phyloP scores from a whole-genome alignment of 2,888 invertebrate genomes.

The Drosophila emarginata region DNA sequence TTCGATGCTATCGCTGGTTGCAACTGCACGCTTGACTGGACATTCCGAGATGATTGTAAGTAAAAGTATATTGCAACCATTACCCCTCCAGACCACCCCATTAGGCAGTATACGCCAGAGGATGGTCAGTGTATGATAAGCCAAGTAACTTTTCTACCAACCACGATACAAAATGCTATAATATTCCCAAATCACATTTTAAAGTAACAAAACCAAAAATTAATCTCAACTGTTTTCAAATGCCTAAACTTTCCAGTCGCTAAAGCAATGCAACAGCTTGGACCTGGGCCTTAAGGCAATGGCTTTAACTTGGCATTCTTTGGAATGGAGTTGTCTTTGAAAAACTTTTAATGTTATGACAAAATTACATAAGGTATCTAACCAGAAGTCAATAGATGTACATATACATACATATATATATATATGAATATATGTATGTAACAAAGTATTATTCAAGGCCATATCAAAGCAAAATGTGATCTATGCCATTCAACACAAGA shows the following conservation, averaged over 20 bases:
- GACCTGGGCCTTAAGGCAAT: neutral
- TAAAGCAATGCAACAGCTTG: neutral
- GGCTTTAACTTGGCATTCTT: neutral
- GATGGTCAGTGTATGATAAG: conserved; percentile 1
- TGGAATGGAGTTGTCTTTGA: too few species aligned
- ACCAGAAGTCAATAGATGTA: too few species aligned
- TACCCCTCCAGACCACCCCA: neutral
- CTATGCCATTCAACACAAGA: too few species aligned
- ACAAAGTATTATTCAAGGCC: too few species aligned
- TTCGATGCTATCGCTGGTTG: conserved; percentile 26
- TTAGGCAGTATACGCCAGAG: conserved; percentile 10
- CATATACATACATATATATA: too few species aligned
- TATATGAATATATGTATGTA: too few species aligned
- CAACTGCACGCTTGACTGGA: conserved; percentile 37
- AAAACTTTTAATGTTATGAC: too few species aligned
- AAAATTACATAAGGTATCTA: too few species aligned
- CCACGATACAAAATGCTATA: neutral
- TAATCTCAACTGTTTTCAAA: neutral
- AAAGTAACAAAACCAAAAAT: neutral
- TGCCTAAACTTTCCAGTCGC: neutral
- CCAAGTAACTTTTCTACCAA: neutral
- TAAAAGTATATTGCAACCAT: neutral
- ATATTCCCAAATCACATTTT: neutral
- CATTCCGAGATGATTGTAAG: conserved; percentile 1
- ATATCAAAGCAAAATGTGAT: too few species aligned